Percentiles rank a stretch among this genome's conserved stretches.
phyloP scores from a whole-genome alignment of 2,797 vertebrate genomes.

The Sciurus vulgaris region DNA sequence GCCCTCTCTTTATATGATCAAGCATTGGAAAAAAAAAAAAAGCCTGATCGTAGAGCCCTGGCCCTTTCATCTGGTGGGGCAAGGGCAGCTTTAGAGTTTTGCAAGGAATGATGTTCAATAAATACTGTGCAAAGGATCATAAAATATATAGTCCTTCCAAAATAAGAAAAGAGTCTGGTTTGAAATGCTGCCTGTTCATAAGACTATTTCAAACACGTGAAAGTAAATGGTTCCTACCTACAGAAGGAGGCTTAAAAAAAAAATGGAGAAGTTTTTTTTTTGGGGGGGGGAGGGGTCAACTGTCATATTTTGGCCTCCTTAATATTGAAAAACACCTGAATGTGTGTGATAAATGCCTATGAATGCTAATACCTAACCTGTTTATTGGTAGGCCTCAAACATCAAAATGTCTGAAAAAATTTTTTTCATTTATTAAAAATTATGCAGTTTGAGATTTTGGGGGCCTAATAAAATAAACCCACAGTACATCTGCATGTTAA shows the following conservation, averaged over 20 bases:
- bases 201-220: constrained; percentile 57
- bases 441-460: neutral
- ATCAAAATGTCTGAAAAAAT: neutral
- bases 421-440: neutral
- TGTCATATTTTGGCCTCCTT: constrained; percentile 46
- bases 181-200: neutral
- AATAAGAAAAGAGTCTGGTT: constrained; percentile 33
- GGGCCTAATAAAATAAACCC: neutral
- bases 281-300: neutral
- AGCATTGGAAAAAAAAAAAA: neutral
- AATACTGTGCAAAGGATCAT: neutral
- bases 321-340: constrained; percentile 36
- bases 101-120: neutral
- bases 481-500: neutral
- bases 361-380: neutral
- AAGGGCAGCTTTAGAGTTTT: constrained; percentile 50
- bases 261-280: neutral
- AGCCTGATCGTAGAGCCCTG: constrained; percentile 21
- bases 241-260: constrained; percentile 23
- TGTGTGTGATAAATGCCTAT: neutral
- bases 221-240: constrained; percentile 32
- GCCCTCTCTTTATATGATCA: constrained; percentile 66
- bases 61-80: constrained; percentile 12
- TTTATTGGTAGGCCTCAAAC: constrained; percentile 36
- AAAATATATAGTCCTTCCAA: neutral